Evolutionary conservation across 1,140 invertebrate species (phyloP).

Genomic region (Drosophila funebris): DNA sequence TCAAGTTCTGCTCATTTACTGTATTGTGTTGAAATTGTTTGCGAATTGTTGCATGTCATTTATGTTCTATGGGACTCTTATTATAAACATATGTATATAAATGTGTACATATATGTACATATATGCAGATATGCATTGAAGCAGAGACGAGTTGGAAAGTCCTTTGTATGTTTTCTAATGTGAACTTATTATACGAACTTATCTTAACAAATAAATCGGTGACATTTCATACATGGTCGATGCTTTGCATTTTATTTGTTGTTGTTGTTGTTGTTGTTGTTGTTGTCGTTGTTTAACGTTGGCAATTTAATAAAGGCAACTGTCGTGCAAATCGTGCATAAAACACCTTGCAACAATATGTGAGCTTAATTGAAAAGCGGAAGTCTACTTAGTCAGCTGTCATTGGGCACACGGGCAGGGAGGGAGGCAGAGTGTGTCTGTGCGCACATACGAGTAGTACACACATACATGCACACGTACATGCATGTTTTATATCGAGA

Average conservation of each 20-base stretch:
- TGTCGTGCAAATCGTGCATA: slow-evolving; percentile 78
- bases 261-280: background rate
- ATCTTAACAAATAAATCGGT: background rate
- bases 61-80: no score
- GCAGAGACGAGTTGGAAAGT: no score
- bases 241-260: background rate
- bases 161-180: background rate
- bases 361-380: slow-evolving; percentile 77
- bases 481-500: slow-evolving; percentile 63
- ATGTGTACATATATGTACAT: no score
- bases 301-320: slow-evolving; percentile 24
- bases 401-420: slow-evolving; percentile 14
- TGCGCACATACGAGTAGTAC: no score
- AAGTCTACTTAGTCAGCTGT: slow-evolving; percentile 74
- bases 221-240: background rate
- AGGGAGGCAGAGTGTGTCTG: background rate
- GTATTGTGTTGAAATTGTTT: no score
- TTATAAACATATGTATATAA: no score
- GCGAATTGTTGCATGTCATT: no score
- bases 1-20: no score
- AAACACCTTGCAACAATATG: slow-evolving; percentile 79
- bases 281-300: slow-evolving; percentile 1
- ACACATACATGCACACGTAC: slow-evolving; percentile 1
- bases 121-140: no score
- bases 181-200: background rate